Evolutionary conservation across 2,113 vertebrate species (phyloP).

Genomic region (Grallaria varia): DNA sequence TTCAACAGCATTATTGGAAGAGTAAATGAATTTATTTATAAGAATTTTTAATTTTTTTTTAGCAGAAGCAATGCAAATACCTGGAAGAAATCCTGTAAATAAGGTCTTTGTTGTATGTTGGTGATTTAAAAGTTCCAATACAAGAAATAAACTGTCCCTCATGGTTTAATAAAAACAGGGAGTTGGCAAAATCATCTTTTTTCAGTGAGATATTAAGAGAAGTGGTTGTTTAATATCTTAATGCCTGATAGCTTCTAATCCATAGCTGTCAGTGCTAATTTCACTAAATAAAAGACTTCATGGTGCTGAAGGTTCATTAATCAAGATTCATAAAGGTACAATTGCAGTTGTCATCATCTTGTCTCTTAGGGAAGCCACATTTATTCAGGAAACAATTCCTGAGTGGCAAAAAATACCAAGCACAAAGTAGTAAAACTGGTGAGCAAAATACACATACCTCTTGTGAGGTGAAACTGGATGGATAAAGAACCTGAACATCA

Average conservation of each 20-base stretch:
- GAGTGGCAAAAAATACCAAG: not conserved
- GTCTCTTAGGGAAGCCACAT: conserved; percentile 19
- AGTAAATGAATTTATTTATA: not conserved
- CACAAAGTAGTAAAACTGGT: not conserved
- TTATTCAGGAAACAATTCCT: conserved; percentile 7
- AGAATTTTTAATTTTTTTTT: not conserved
- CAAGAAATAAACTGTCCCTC: not conserved
- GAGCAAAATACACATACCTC: not conserved
- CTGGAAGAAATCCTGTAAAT: not conserved
- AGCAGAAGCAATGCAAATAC: not conserved
- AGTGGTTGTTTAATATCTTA: conserved; percentile 23
- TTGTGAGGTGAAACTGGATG: not conserved
- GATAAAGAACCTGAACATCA: not conserved
- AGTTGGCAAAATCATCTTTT: not conserved
- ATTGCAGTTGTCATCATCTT: conserved; percentile 43
- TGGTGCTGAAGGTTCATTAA: conserved; percentile 41
- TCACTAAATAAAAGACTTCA: conserved; percentile 7
- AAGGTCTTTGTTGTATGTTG: not conserved
- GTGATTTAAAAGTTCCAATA: not conserved
- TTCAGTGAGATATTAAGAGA: not conserved
- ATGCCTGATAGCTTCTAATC: conserved; percentile 44
- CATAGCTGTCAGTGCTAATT: conserved; percentile 44
- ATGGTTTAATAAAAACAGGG: not conserved
- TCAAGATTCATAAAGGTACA: conserved; percentile 53
- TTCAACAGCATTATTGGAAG: not conserved